phyloP scores from a whole-genome alignment of 2,113 vertebrate genomes.

The Rhegmatorhina hoffmannsi region DNA sequence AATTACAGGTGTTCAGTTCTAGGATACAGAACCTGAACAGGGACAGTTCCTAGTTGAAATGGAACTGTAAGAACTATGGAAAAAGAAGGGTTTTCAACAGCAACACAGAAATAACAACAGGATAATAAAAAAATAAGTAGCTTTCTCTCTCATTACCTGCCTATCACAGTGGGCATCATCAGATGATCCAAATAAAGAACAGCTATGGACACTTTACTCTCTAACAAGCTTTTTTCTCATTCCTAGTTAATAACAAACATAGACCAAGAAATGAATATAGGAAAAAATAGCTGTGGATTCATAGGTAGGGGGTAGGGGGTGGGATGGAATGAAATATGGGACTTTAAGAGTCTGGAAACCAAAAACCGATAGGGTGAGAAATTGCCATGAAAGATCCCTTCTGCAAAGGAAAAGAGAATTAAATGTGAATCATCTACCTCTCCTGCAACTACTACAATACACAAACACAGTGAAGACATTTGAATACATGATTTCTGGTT shows the following conservation, averaged over 20 bases:
- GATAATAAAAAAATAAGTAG: not conserved
- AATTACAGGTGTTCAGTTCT: not conserved
- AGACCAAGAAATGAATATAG: not conserved
- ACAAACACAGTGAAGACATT: not conserved
- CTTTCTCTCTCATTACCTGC: not conserved
- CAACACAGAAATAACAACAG: not conserved
- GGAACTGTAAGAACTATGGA: not conserved
- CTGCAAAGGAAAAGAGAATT: not conserved
- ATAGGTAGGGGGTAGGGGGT: not conserved
- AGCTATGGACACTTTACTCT: not conserved
- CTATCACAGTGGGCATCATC: not conserved
- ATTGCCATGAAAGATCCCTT: not conserved
- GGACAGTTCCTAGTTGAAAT: not conserved
- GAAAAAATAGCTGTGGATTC: not conserved
- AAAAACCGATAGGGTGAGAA: not conserved
- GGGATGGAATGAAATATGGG: not conserved
- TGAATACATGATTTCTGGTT: not conserved
- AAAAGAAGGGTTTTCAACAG: not conserved
- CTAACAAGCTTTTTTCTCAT: not conserved
- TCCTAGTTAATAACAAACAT: not conserved
- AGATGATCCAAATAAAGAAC: not conserved
- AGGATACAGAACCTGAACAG: not conserved
- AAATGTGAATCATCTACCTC: not conserved
- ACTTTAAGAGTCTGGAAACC: not conserved
- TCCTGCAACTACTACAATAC: not conserved